phyloP scores from a whole-genome alignment of 2,888 invertebrate genomes.

The Phlogophora meticulosa region DNA sequence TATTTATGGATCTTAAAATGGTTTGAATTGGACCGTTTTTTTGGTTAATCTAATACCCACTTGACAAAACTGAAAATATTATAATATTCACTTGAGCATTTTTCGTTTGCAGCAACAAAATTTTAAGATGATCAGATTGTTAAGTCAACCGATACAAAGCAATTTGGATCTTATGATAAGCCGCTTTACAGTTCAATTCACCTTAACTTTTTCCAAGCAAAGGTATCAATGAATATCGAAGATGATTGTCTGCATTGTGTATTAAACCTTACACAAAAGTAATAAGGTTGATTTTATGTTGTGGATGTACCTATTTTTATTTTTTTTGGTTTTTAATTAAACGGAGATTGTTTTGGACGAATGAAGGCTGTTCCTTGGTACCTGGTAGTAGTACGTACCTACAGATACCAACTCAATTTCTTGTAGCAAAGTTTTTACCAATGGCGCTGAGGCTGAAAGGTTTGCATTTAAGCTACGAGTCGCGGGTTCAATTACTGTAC shows the following conservation, averaged over 20 bases:
- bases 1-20: no score
- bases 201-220: not conserved
- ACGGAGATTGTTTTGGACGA: conserved; percentile 48
- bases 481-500: not conserved
- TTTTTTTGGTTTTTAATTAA: conserved; percentile 51
- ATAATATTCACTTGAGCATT: conserved; percentile 9
- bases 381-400: conserved; percentile 19
- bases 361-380: conserved; percentile 27
- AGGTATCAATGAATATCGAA: conserved; percentile 28
- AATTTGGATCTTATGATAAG: not conserved
- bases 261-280: accelerated
- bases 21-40: no score
- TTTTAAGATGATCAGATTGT: conserved; percentile 24
- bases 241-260: not conserved
- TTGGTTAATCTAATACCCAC: no score
- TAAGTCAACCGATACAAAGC: not conserved
- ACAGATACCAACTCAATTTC: not conserved
- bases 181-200: not conserved
- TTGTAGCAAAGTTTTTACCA: not conserved
- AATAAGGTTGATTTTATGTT: not conserved
- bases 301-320: accelerated
- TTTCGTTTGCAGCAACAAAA: conserved; percentile 11
- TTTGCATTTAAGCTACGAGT: not conserved
- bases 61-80: not conserved
- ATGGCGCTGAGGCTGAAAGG: not conserved